Percentiles rank a stretch among this genome's conserved stretches.
Conservation (phyloP, 2,797 vertebrate species). For the Macropodus opercularis region DNA sequence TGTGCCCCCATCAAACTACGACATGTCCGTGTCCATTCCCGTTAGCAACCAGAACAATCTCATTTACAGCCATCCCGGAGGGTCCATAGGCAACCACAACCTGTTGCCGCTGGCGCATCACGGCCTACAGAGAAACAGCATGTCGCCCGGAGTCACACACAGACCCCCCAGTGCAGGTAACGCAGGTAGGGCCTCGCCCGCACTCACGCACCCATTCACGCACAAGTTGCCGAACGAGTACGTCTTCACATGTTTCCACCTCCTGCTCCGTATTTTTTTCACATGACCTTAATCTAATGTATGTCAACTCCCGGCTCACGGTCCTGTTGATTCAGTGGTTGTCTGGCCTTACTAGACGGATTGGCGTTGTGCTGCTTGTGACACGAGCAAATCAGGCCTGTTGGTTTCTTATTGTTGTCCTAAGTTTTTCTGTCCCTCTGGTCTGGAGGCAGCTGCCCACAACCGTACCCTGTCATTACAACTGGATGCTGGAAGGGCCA, state of each 20-base stretch:
- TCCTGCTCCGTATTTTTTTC: conserved; percentile 36
- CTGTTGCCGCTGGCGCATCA: conserved; percentile 96
- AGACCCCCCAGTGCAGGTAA: conserved; percentile 98
- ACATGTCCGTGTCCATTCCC: conserved; percentile 98
- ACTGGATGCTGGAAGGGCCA: conserved; percentile 77
- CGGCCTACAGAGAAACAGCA: conserved; percentile 98
- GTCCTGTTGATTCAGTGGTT: conserved; percentile 46
- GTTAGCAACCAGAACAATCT: conserved; percentile 97
- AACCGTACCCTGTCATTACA: conserved; percentile 83
- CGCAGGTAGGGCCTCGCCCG: conserved; percentile 54
- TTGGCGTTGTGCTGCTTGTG: conserved; percentile 55
- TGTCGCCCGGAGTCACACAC: conserved; percentile 98
- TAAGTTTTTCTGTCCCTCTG: conserved; percentile 72
- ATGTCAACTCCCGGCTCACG: conserved; percentile 35
- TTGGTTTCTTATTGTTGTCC: conserved; percentile 80
- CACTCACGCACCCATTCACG: conserved; percentile 50
- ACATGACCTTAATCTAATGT: conserved; percentile 39
- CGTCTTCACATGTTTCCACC: conserved; percentile 34
- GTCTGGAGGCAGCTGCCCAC: conserved; percentile 73
- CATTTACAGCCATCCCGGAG: conserved; percentile 94
- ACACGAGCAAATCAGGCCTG: conserved; percentile 70
- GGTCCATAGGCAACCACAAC: conserved; percentile 96
- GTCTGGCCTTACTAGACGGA: conserved; percentile 50
- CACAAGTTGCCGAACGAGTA: neutral
- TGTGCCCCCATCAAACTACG: conserved; percentile 96